Base-by-base conservation (phyloP, 2,113 vertebrate species). In the Procapra przewalskii region DNA sequence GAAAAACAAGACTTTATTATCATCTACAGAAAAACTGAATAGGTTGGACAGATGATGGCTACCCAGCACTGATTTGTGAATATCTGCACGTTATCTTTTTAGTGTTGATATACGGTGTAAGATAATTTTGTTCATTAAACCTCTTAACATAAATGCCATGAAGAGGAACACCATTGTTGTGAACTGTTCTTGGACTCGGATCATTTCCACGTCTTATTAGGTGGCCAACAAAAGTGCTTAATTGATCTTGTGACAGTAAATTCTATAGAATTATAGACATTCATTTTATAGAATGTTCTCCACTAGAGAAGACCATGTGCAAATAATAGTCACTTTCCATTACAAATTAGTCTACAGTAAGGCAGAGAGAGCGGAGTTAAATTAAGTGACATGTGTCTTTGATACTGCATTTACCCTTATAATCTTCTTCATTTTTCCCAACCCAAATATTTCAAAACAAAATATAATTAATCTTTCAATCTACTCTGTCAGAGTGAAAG, bases 361-460 rank as follows among this genome's bases (percentile, higher is more conserved):
- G 40, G 25, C 50, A 86, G 40, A 91, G 14, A 93, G 31, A 91
- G 6, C 3, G 52, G 8, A 88, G 50, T 84, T 80, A 57, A 88
- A 87, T 84, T 79, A 85, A 81, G 12, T 88, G 87, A 71, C 17
- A 21, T 2, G 1, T 31, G 16, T 25, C n/a, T 88, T 64, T 96
- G 11, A 21, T 52, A 79, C 48, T 85, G 67, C 10, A 71, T 40
- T 91, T 43, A 88, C 79, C 36, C 17, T 7, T 71, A 36, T 43
- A 88, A 29, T 88, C 5, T 14, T 81, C 50, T 14, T 81, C 50
- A 82, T 54, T 95, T 90, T 77, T 59, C 7, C 36, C 25, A 92
- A 21, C 3, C 7, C 67, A 94, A 94, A 91, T 84, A 81, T 86
- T 96, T 96, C 12, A 82, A 92, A 95, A 71, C 25, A 90, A 52